These are phyloP conservation scores for Synanthedon vespiformis DNA, from an alignment of 2,888 invertebrate species.

Conservation along the genomic window DNA sequence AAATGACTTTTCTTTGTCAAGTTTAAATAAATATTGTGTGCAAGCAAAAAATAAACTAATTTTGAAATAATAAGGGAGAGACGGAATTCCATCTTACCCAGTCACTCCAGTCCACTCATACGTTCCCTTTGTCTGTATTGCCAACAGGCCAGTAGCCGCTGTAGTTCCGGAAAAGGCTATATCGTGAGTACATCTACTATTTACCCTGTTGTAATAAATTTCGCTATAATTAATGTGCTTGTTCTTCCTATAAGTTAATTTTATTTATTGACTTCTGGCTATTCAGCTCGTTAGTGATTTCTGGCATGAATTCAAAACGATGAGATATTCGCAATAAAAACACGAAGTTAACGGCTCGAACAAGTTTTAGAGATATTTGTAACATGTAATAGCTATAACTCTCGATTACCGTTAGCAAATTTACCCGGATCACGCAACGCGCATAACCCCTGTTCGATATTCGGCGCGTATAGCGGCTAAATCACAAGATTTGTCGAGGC, in stretches of 20 bases:
- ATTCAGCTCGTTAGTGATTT: neutral
- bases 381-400: constrained; percentile 36
- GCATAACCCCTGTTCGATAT: constrained; percentile 59
- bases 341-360: neutral
- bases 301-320: neutral
- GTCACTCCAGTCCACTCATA: constrained; percentile 62
- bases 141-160: constrained; percentile 88
- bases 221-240: constrained; percentile 10
- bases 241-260: neutral
- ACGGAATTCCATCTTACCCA: constrained; percentile 49
- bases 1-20: too few relatives aligned
- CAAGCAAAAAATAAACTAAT: too few relatives aligned
- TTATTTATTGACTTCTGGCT: neutral
- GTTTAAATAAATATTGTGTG: too few relatives aligned
- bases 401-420: constrained; percentile 60
- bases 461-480: constrained; percentile 65
- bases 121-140: constrained; percentile 71
- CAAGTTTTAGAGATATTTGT: neutral
- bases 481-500: constrained; percentile 68
- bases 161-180: constrained; percentile 94
- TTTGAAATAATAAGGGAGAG: constrained; percentile 27
- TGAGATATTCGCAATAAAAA: constrained; percentile 10
- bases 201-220: constrained; percentile 41
- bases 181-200: constrained; percentile 83
- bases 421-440: constrained; percentile 62